phyloP scores from a whole-genome alignment of 1,140 invertebrate species.

The Temnothorax curvispinosus region DNA sequence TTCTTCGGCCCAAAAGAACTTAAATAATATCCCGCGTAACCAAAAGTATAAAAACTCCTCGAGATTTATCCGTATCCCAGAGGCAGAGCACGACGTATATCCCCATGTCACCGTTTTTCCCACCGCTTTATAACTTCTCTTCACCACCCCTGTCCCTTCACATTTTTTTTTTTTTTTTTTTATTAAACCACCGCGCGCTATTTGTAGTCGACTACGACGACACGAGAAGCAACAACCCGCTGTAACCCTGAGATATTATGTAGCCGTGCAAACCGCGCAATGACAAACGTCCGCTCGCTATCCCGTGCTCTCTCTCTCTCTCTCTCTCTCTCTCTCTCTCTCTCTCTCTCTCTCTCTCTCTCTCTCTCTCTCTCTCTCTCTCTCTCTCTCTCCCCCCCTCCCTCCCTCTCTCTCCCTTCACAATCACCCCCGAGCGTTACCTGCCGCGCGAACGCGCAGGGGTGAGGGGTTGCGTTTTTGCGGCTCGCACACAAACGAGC shows the following conservation, averaged over 20 bases:
- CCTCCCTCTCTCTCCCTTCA: background rate
- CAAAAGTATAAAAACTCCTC: conserved; percentile 49
- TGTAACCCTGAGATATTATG: conserved; percentile 80
- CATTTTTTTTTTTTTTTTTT: conserved; percentile 68
- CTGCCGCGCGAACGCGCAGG: conserved; percentile 38
- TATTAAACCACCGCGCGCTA: conserved; percentile 74
- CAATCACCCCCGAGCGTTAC: conserved; percentile 54
- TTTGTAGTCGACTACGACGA: conserved; percentile 78
- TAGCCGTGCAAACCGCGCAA: conserved; percentile 73
- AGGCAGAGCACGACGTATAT: conserved; percentile 1
- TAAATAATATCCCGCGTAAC: conserved; percentile 46
- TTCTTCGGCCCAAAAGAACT: background rate
- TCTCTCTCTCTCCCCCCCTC: too few relatives aligned
- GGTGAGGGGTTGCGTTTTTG: conserved; percentile 56
- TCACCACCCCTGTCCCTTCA: conserved; percentile 3
- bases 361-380: too few relatives aligned
- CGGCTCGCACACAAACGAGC: conserved; percentile 14
- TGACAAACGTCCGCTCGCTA: conserved; percentile 77
- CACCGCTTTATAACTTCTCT: conserved; percentile 69
- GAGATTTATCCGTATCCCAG: conserved; percentile 40
- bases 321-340: too few relatives aligned
- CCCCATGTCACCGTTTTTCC: conserved; percentile 60
- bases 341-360: too few relatives aligned
- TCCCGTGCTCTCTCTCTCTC: conserved; percentile 18
- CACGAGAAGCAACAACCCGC: conserved; percentile 62